Base-by-base conservation (phyloP, 2,113 vertebrate genomes). In the Crotalus helleri region DNA sequence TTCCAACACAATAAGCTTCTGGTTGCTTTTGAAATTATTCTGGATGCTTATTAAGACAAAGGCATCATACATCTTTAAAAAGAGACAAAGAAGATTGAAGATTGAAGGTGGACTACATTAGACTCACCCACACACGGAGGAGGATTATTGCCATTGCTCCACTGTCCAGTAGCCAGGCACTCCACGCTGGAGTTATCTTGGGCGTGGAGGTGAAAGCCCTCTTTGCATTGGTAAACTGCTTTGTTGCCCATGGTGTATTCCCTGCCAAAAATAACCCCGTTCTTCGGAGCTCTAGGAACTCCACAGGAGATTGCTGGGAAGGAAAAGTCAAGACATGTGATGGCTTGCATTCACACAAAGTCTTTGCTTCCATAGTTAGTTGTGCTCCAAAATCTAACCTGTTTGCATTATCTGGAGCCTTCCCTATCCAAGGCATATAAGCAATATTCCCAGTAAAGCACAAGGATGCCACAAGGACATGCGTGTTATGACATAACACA, bases 231-330 rank as follows among this genome's bases (percentile, higher is more conserved):
- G 96, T 99, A 99, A 69, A 98, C 69, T 0, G 99, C 99, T 91
- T 96, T 98, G n/a, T 98, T 98, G 0, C 99, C 98, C 53, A 99
- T 97, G 0, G 99, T 99, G 96, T 99, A 99, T 96, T 99, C 99
- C 96, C 99, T 99, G 46, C 99, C 99, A 39, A 98, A 98, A 19
- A 99, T 98, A 0, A 98, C 97, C 0, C 99, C 99, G 0, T 99
- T 99, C 92, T 97, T 97, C 0, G 99, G 99, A 85, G 99, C 98
- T 49, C 97, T 95, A 23, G 99, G 99, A 92, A 99, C 98, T 2
- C 99, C 99, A 53, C 99, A 99, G 94, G 99, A 99, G 49, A 99
- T 98, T 95, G 99, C 99, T 99, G 94, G 86, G 10, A 15, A 87
- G 57, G 86, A 92, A 94, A 92, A 44, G 59, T 1, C 2, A 39